These are phyloP conservation scores for Nasonovia ribisnigri DNA, from an alignment of 2,888 invertebrate genomes.

Conservation along the genomic window DNA sequence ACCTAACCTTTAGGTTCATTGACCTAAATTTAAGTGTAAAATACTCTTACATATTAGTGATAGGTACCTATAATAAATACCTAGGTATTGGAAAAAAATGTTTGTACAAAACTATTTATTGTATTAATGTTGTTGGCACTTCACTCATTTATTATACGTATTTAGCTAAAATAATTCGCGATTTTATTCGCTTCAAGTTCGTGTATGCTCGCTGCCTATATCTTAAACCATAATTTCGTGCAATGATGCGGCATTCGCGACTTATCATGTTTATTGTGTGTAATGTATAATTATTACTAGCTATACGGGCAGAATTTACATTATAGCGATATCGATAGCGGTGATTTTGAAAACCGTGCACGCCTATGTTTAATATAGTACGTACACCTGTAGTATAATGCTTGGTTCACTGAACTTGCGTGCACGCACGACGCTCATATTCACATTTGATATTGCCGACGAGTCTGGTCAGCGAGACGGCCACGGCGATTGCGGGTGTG, in stretches of 20 bases:
- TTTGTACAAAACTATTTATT: neutral
- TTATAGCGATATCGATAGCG: neutral
- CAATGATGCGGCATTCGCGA: neutral
- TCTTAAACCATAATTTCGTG: neutral
- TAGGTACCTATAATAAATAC: neutral
- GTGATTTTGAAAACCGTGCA: neutral
- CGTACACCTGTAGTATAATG: neutral
- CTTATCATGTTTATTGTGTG: neutral
- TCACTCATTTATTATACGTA: neutral
- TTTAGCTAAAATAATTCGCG: too few relatives aligned
- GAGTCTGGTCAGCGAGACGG: neutral
- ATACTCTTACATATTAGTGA: neutral
- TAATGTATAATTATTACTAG: neutral
- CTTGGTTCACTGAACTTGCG: neutral
- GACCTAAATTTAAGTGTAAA: neutral
- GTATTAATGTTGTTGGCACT: neutral
- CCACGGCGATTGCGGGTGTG: neutral
- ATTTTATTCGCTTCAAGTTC: too few relatives aligned
- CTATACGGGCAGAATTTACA: neutral
- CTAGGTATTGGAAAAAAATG: neutral
- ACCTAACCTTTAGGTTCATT: neutral
- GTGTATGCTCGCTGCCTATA: neutral
- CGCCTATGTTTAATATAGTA: neutral
- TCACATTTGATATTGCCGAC: constrained; percentile 14
- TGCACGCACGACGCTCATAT: neutral